Base-by-base conservation (phyloP, 2,113 vertebrate genomes). In the Ageneiosus marmoratus region DNA sequence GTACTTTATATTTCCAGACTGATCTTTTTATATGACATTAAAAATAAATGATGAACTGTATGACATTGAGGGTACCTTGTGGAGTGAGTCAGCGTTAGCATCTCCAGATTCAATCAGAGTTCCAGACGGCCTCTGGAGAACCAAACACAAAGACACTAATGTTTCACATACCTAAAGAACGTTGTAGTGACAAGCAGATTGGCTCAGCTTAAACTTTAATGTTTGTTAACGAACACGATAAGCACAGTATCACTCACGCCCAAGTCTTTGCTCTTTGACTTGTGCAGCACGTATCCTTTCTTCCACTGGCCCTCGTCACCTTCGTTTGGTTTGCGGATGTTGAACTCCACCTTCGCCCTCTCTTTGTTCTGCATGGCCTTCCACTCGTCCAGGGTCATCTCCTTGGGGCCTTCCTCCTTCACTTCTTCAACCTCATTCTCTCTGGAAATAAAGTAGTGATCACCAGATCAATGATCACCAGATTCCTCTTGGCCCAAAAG, bases 341-440 rank as follows among this genome's bases (percentile, higher is more conserved):
- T 99, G 94, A 99, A 99, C 72, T 99, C 97, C 29, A 98, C 97
- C 92, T 99, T 99, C 62, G 98, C 92, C 1, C 97, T 95, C 22
- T 98, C 98, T 91, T 99, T 99, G 90, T 97, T 96, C 87, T 99
- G 98, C 95, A 98, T 95, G 78, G 98, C 98, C 91, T 99, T 99
- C 98, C 98, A 99, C 84, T 99, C 98, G 51, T 99, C 98, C 94
- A 99, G 93, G 86, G 97, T 99, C 98, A 99, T 99, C 86, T 99
- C 97, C 94, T 99, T 99, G 20, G 98, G 96, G 34, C 96, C 97
- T 93, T 99, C 98, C 12, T 98, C 97, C 94, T 99, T 99, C 8
- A 96, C 96, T 87, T 99, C 98, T 90, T 98, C 98, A 51, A 93
- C 97, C 93, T 99, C 97, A 56, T 99, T 99, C 91, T 99, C 98